Evolutionary conservation across 2,888 invertebrate species (phyloP).

Genomic region (Pseudococcus viburni): DNA sequence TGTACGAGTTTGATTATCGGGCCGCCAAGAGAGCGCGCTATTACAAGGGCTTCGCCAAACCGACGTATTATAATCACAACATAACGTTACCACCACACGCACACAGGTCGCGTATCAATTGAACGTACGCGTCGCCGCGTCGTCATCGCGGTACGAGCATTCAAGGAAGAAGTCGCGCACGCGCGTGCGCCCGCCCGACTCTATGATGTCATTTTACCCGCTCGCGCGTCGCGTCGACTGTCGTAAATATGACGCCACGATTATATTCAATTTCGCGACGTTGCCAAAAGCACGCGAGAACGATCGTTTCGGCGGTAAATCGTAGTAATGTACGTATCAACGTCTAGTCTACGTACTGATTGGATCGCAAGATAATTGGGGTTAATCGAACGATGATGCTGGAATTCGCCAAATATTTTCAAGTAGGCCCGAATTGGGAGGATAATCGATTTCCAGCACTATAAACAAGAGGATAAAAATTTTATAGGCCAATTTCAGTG

Average conservation of each 20-base stretch:
- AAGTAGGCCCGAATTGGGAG: not conserved
- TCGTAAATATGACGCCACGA: constrained; percentile 57
- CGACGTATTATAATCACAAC: constrained; percentile 4
- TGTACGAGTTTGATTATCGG: constrained; percentile 40
- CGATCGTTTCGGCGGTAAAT: not conserved
- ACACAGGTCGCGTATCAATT: not conserved
- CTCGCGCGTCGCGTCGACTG: constrained; percentile 35
- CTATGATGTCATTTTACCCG: constrained; percentile 53
- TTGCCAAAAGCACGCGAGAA: constrained; percentile 30
- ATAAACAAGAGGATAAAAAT: not conserved
- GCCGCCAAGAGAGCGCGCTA: constrained; percentile 54
- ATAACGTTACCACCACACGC: not conserved
- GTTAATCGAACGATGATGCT: not conserved
- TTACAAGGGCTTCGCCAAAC: constrained; percentile 45
- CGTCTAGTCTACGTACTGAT: not conserved
- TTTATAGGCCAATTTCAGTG: not conserved
- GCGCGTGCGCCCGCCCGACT: constrained; percentile 28
- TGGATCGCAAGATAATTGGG: not conserved
- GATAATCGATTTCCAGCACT: not conserved
- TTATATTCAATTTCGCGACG: constrained; percentile 53
- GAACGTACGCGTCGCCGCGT: constrained; percentile 22
- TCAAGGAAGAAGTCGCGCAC: constrained; percentile 29
- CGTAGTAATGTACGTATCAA: no score
- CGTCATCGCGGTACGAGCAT: not conserved
- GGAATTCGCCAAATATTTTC: not conserved